Percentiles rank a stretch among this genome's conserved stretches.
phyloP scores from a whole-genome alignment of 1,140 invertebrate species.

The Leptopilina boulardi region DNA sequence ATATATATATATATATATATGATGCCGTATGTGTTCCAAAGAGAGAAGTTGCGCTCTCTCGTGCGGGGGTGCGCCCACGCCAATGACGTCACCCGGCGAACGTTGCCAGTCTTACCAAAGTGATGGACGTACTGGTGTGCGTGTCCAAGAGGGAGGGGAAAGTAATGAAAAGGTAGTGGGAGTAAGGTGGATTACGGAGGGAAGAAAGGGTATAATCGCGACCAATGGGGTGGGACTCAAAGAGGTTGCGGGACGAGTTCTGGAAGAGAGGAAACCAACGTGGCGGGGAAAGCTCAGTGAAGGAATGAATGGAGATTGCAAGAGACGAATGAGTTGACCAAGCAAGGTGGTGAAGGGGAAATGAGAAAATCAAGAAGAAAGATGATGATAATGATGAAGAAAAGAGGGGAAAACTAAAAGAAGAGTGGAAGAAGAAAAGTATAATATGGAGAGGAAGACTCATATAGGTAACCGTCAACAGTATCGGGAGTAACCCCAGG shows the following conservation, averaged over 20 bases:
- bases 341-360: conserved; percentile 53
- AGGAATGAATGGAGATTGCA: conserved; percentile 67
- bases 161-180: conserved; percentile 34
- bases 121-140: conserved; percentile 60
- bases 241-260: conserved; percentile 51
- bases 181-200: conserved; percentile 13
- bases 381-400: conserved; percentile 22
- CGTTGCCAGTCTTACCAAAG: conserved; percentile 66
- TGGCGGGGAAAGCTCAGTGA: not conserved
- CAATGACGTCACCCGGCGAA: conserved; percentile 70
- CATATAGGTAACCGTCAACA: conserved; percentile 55
- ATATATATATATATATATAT: too few species aligned
- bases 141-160: conserved; percentile 20
- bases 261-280: conserved; percentile 51
- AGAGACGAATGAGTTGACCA: conserved; percentile 60
- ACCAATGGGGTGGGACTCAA: conserved; percentile 49
- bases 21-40: not conserved
- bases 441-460: conserved; percentile 39
- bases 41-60: conserved; percentile 47
- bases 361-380: conserved; percentile 15
- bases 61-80: conserved; percentile 71
- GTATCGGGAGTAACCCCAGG: conserved; percentile 61
- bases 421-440: conserved; percentile 39
- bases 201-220: conserved; percentile 26
- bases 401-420: conserved; percentile 36